These are phyloP conservation scores for Anguilla anguilla DNA, from an alignment of 2,797 vertebrate genomes.

Conservation along the genomic window DNA sequence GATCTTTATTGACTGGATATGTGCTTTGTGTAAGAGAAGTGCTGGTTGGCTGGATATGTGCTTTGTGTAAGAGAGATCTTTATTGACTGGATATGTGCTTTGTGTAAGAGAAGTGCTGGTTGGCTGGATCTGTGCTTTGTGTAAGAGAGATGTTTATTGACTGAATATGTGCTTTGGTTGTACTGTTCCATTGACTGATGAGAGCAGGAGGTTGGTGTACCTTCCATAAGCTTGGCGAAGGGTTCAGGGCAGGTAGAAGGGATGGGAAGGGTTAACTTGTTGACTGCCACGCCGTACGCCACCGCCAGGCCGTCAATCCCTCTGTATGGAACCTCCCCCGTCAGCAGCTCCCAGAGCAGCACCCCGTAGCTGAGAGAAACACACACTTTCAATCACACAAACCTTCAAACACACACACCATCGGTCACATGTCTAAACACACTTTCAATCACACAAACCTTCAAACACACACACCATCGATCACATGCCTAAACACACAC, in stretches of 20 bases:
- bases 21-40: too few species aligned
- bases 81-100: background rate
- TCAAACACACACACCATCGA: background rate
- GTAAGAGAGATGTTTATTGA: too few species aligned
- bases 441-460: background rate
- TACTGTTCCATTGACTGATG: background rate
- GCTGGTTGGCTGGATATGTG: too few species aligned
- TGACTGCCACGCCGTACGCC: constrained; percentile 92
- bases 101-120: background rate
- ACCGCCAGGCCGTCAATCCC: constrained; percentile 95
- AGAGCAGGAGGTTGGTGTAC: constrained; percentile 60
- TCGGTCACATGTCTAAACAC: background rate
- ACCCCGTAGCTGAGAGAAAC: constrained; percentile 84
- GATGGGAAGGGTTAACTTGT: constrained; percentile 92
- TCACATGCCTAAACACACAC: background rate
- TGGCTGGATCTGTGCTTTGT: too few species aligned
- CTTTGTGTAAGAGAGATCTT: too few species aligned
- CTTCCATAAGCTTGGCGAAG: constrained; percentile 95
- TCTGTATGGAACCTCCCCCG: constrained; percentile 92
- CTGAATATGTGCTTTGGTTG: background rate
- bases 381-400: background rate
- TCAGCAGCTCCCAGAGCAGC: constrained; percentile 93
- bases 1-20: too few species aligned
- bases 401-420: background rate
- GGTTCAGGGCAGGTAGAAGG: constrained; percentile 94